These are phyloP conservation scores for Halcyon senegalensis DNA, from an alignment of 2,113 vertebrate species.

Conservation along the genomic window DNA sequence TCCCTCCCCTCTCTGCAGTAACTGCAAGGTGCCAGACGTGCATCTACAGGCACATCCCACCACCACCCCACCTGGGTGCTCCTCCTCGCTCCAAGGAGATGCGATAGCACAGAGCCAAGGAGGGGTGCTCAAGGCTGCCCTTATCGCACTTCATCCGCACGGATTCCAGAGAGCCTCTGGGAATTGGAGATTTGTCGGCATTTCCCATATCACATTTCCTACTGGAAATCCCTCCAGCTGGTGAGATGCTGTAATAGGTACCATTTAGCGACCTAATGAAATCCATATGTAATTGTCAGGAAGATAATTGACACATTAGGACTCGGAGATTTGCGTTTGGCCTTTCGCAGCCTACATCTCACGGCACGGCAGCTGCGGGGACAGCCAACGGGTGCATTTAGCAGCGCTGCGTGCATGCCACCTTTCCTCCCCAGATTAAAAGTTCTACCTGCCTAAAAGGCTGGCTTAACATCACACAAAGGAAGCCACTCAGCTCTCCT, in stretches of 20 bases:
- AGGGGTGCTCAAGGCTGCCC: constrained; percentile 1
- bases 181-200: constrained; percentile 62
- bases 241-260: constrained; percentile 67
- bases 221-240: constrained; percentile 78
- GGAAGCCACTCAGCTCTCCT: neutral
- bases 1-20: neutral
- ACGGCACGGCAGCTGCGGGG: neutral
- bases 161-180: constrained; percentile 64
- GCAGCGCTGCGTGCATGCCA: rapidly evolving
- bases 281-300: constrained; percentile 71
- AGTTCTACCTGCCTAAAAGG: neutral
- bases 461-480: neutral
- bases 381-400: neutral
- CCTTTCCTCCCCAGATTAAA: neutral
- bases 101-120: neutral
- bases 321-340: neutral
- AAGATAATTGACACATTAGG: constrained; percentile 66
- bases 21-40: neutral
- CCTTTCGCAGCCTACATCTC: neutral
- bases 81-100: neutral
- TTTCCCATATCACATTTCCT: constrained; percentile 77
- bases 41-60: neutral
- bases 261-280: constrained; percentile 71
- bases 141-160: constrained; percentile 50
- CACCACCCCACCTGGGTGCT: neutral